Evolutionary conservation across 2,888 invertebrate genomes (phyloP), one percentile per base, ranked within the genome.

Genomic region (Drosophila mercatorum): DNA sequence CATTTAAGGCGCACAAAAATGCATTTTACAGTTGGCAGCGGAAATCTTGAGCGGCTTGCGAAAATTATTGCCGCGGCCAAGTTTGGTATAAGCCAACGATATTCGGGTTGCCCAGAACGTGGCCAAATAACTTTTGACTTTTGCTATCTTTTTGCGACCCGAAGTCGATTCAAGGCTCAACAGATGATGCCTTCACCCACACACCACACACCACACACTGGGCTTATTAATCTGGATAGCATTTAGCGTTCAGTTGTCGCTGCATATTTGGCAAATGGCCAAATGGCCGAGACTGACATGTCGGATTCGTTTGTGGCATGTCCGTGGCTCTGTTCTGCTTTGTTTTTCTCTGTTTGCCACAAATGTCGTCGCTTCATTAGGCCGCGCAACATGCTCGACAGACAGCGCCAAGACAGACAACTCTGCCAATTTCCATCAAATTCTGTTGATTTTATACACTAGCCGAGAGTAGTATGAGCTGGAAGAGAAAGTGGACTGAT

Each of bases 381-480:
- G 82, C 80, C 75, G 67, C 65, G 56, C 71, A 67, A 75, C 75
- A 71, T 56, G 55, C 68, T 72, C 66, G 67, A 68, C 78, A 71
- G 58, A 58, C 81, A 75, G 47, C 78, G 70, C 41, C 22, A 53
- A 72, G 76, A 72, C 76, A 88, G 77, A 78, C 85, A 88, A 86
- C 80, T 81, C 68, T 77, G 89, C 80, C 86, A 87, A 87, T 89
- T 87, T 87, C 85, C 80, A 87, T 89, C 87, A 89, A 86, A 89
- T 67, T 73, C 81, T 61, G 72, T 51, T 51, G 51, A 36, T 36
- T 51, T 51, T 12, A 56, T 68, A 66, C 74, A 31, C 70, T 71
- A 22, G 3, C 52, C 0, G 0, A 34, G 26, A 26, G 55, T 28
- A 28, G 12, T 43, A 2, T 6, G 14, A 38, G 22, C 36, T 17